These are phyloP conservation scores for Equus przewalskii DNA, from an alignment of 2,113 vertebrate species.

Conservation along the genomic window DNA sequence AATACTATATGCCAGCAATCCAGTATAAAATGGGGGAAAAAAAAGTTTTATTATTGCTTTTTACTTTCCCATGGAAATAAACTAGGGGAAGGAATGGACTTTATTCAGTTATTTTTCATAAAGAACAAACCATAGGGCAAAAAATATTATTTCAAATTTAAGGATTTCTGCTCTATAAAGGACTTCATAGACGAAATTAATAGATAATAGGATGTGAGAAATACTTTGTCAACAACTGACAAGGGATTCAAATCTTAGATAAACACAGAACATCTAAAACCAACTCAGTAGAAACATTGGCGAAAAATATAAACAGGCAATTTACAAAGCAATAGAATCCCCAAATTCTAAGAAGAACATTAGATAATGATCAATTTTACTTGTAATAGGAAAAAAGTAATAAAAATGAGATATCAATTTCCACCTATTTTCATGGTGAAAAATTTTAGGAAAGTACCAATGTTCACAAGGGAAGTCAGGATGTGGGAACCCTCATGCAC, in stretches of 20 bases:
- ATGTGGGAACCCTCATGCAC: neutral
- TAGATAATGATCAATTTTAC: neutral
- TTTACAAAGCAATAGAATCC: neutral
- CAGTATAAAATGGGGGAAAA: neutral
- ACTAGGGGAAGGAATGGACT: neutral
- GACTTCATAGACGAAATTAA: neutral
- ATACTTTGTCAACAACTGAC: neutral
- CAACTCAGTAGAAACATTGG: neutral
- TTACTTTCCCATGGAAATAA: neutral
- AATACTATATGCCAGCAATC: neutral
- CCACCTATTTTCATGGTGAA: neutral
- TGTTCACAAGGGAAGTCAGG: neutral
- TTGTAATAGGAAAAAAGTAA: neutral
- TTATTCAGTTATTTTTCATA: neutral
- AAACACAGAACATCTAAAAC: neutral
- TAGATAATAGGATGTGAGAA: neutral
- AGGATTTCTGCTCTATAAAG: neutral
- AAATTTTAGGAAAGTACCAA: neutral
- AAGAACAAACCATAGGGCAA: neutral
- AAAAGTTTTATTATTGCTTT: neutral
- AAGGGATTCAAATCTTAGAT: neutral
- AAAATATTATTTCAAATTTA: constrained; percentile 22
- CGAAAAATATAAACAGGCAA: neutral
- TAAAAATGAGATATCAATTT: neutral
- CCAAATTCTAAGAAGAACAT: neutral